Percentiles rank a stretch among this genome's conserved stretches.
phyloP scores from a whole-genome alignment of 2,888 invertebrate species.

The Acleris emargana region DNA sequence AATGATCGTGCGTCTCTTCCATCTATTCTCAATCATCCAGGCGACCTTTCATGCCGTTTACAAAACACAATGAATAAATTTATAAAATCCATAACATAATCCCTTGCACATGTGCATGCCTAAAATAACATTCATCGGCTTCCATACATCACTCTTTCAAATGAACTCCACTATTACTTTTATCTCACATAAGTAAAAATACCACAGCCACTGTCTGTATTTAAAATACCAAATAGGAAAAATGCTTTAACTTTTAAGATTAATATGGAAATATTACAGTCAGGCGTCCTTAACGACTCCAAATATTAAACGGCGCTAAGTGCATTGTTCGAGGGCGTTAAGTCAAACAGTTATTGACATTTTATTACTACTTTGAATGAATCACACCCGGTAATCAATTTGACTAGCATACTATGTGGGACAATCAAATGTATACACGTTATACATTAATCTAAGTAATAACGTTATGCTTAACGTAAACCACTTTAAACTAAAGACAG shows the following conservation, averaged over 20 bases:
- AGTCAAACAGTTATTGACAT: constrained; percentile 32
- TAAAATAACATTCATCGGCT: constrained; percentile 79
- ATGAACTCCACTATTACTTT: constrained; percentile 55
- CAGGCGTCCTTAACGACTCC: constrained; percentile 72
- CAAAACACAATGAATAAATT: constrained; percentile 77
- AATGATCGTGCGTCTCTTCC: constrained; percentile 59
- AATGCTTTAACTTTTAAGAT: constrained; percentile 77
- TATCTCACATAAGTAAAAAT: constrained; percentile 80
- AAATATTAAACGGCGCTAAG: constrained; percentile 65
- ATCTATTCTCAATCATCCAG: constrained; percentile 58
- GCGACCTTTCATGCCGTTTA: constrained; percentile 67
- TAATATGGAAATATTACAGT: constrained; percentile 75
- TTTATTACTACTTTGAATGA: constrained; percentile 19
- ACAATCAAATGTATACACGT: neutral
- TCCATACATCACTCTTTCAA: constrained; percentile 64
- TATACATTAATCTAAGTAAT: neutral
- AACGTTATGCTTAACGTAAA: neutral
- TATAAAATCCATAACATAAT: constrained; percentile 82
- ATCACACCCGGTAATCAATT: constrained; percentile 7
- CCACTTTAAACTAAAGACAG: no score
- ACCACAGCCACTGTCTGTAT: constrained; percentile 84
- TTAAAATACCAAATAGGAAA: constrained; percentile 83
- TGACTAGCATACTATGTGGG: constrained; percentile 21
- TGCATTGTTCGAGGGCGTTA: constrained; percentile 61
- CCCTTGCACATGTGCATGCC: constrained; percentile 83